A percentile compares a stretch with the other conserved stretches of the same genome.
These are phyloP conservation scores for Schizotus pectinicornis DNA, from an alignment of 2,888 invertebrate genomes.

Conservation along the genomic window DNA sequence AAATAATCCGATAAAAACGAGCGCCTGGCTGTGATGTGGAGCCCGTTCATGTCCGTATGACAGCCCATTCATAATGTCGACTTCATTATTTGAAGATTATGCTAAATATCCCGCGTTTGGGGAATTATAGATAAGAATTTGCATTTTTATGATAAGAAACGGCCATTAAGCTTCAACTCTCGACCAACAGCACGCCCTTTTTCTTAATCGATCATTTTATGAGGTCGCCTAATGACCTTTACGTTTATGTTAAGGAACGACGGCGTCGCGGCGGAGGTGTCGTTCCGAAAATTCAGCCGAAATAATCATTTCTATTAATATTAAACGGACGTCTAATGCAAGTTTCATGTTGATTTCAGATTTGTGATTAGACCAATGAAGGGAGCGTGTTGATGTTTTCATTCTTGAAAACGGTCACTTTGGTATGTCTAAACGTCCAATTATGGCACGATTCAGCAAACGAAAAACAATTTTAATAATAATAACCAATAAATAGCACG, in stretches of 20 bases:
- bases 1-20: constrained; percentile 42
- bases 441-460: too few species aligned
- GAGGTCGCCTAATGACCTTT: constrained; percentile 37
- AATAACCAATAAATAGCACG: too few species aligned
- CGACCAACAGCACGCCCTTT: constrained; percentile 33
- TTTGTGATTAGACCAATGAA: too few species aligned
- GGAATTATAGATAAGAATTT: constrained; percentile 51
- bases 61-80: constrained; percentile 54
- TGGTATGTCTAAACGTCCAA: too few species aligned
- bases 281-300: not conserved
- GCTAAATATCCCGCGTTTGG: constrained; percentile 49
- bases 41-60: constrained; percentile 49
- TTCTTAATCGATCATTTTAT: constrained; percentile 43
- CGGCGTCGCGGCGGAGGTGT: not conserved
- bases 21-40: constrained; percentile 25
- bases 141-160: constrained; percentile 51
- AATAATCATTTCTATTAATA: constrained; percentile 12
- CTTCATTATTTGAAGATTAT: constrained; percentile 55
- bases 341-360: constrained; percentile 8
- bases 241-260: not conserved
- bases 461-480: too few species aligned
- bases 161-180: constrained; percentile 48
- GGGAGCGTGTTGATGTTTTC: too few species aligned
- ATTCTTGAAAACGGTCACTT: too few species aligned
- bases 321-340: constrained; percentile 12